phyloP scores from a whole-genome alignment of 2,113 vertebrate genomes.

The Halcyon malimbica region DNA sequence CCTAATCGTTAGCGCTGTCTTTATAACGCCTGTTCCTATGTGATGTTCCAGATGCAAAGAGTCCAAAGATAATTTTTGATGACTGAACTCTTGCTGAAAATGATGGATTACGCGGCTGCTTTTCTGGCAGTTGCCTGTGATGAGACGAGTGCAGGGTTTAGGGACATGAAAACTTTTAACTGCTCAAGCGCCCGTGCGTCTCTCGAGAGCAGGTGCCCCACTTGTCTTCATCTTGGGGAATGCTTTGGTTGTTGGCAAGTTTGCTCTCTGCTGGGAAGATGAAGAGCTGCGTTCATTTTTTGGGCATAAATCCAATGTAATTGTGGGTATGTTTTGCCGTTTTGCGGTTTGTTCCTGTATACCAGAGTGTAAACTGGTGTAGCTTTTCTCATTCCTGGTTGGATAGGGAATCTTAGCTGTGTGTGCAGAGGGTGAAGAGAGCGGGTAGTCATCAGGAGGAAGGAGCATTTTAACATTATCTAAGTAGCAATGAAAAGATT shows the following conservation, averaged over 20 bases:
- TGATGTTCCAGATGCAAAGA: not conserved
- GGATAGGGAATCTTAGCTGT: not conserved
- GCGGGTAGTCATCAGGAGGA: not conserved
- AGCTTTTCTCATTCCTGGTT: not conserved
- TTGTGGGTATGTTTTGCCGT: not conserved
- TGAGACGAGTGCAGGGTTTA: accelerated
- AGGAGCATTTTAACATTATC: not conserved
- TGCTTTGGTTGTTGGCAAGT: not conserved
- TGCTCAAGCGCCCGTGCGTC: not conserved
- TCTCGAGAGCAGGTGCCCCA: not conserved
- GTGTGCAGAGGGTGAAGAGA: not conserved
- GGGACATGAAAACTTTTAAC: not conserved
- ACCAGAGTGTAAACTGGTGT: not conserved
- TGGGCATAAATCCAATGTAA: not conserved
- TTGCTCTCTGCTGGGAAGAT: not conserved
- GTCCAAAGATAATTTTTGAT: not conserved
- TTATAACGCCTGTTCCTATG: not conserved
- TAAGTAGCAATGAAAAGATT: not conserved
- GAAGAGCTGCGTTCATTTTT: not conserved
- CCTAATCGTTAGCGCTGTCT: not conserved
- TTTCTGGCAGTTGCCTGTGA: not conserved
- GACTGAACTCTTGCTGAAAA: not conserved
- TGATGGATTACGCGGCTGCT: not conserved
- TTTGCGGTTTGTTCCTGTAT: not conserved
- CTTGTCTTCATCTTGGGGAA: not conserved